Evolutionary conservation across 2,888 invertebrate genomes (phyloP).

Genomic region (Phengaris arion): DNA sequence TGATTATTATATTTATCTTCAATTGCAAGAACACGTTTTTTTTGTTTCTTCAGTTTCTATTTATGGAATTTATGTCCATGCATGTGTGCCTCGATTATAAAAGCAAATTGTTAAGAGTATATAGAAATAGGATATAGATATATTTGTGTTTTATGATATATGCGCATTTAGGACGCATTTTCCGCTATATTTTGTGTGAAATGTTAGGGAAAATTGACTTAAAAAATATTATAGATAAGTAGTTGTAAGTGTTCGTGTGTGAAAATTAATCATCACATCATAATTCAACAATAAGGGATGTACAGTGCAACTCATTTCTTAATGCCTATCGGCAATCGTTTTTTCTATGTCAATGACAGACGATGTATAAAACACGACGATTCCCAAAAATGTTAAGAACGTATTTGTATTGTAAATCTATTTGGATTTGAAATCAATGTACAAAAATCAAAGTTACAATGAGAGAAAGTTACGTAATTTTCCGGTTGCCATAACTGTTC

Average conservation of each 20-base stretch:
- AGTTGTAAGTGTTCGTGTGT: not conserved
- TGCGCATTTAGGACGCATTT: conserved; percentile 5
- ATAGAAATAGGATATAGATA: too few relatives aligned
- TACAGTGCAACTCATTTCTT: not conserved
- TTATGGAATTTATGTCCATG: not conserved
- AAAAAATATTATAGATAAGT: not conserved
- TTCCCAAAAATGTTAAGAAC: too few relatives aligned
- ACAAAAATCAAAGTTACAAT: too few relatives aligned
- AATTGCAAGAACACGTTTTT: not conserved
- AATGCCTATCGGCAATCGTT: too few relatives aligned
- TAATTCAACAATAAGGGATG: not conserved
- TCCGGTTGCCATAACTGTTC: too few relatives aligned
- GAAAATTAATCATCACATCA: not conserved
- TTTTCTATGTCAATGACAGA: too few relatives aligned
- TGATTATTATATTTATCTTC: not conserved
- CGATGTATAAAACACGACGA: too few relatives aligned
- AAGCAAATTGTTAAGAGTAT: not conserved
- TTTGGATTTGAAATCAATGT: too few relatives aligned
- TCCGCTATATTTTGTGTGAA: not conserved
- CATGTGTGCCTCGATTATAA: not conserved
- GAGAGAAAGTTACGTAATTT: too few relatives aligned
- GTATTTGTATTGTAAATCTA: too few relatives aligned
- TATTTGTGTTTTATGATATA: not conserved
- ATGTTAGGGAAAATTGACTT: not conserved
- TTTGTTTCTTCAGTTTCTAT: not conserved